A percentile compares a stretch with the other conserved stretches of the same genome.
Conservation (phyloP, 2,113 vertebrate genomes). For the Rhabdornis inornatus region DNA sequence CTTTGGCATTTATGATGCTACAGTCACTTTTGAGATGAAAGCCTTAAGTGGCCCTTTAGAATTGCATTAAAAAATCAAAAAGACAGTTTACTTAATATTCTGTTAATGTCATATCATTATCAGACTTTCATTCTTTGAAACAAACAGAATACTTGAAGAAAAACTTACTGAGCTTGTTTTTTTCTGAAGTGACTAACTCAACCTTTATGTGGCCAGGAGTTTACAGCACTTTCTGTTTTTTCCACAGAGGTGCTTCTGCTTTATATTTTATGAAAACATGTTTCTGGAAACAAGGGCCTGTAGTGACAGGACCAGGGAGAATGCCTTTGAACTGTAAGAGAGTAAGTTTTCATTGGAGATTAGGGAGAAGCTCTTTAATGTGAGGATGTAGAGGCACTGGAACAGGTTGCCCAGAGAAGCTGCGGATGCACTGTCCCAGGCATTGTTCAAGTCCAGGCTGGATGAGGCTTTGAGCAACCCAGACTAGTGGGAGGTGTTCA, state of each 20-base stretch:
- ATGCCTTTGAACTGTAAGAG: background rate
- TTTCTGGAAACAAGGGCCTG: background rate
- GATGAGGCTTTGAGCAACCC: background rate
- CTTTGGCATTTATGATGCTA: background rate
- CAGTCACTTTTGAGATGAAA: background rate
- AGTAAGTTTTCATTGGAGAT: background rate
- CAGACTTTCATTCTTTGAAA: background rate
- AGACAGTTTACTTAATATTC: background rate
- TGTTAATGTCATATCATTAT: background rate
- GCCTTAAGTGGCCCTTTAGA: background rate
- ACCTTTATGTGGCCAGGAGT: background rate
- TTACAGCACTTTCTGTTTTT: background rate
- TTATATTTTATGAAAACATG: background rate
- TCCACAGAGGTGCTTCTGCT: background rate
- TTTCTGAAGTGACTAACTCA: background rate
- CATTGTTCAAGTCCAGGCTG: background rate
- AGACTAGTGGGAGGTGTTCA: fast-evolving
- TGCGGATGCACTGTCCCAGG: background rate
- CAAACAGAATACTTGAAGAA: background rate
- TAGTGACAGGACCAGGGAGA: background rate
- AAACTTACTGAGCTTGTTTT: background rate
- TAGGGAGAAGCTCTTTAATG: background rate
- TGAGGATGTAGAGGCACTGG: background rate
- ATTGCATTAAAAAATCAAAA: background rate
- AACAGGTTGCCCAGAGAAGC: background rate